phyloP scores from a whole-genome alignment of 2,888 invertebrate genomes.

The Cheilosia soror region DNA sequence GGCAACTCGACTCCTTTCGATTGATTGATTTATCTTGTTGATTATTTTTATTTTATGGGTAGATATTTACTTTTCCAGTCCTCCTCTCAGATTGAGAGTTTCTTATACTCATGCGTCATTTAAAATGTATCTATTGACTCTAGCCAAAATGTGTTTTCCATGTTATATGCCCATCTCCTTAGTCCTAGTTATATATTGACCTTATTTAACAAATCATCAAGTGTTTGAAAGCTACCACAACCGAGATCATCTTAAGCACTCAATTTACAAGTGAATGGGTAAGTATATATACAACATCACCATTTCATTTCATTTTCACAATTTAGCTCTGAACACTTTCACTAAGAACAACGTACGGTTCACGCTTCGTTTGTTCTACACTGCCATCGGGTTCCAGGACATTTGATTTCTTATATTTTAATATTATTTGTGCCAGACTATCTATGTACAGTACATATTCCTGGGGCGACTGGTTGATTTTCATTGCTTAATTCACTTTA shows the following conservation, averaged over 20 bases:
- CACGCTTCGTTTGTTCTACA: neutral
- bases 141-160: neutral
- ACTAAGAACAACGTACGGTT: neutral
- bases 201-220: conserved; percentile 1
- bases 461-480: conserved; percentile 3
- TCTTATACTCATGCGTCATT: neutral
- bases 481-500: conserved; percentile 18
- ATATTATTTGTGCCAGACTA: neutral
- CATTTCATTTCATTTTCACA: neutral
- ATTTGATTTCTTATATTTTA: neutral
- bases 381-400: neutral
- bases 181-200: neutral
- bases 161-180: neutral
- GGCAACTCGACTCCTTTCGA: no score
- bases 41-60: no score
- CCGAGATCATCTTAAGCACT: conserved; percentile 28
- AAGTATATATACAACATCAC: neutral
- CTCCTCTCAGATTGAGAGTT: neutral
- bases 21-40: no score
- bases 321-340: neutral
- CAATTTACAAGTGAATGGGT: conserved; percentile 39
- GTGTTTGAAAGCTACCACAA: neutral
- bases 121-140: conserved; percentile 3
- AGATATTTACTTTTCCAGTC: neutral
- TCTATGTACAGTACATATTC: neutral